Evolutionary conservation across 2,113 vertebrate genomes (phyloP).

Genomic region (Chitala chitala): DNA sequence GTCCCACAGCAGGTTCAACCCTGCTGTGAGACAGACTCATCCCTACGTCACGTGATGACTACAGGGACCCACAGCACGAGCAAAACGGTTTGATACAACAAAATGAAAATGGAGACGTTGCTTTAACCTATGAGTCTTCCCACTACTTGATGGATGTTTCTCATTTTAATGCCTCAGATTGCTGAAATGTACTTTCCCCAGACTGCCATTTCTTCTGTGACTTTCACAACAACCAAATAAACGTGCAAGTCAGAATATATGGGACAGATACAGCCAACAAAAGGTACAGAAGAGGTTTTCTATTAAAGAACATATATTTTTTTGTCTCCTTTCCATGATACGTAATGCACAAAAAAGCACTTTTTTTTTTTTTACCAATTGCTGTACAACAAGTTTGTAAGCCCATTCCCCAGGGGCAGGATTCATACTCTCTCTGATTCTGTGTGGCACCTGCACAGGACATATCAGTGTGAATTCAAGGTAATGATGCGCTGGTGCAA

Average conservation of each 20-base stretch:
- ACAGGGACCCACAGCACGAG: slow-evolving; percentile 14
- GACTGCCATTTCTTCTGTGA: slow-evolving; percentile 10
- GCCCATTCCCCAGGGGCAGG: background rate
- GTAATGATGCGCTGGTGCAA: background rate
- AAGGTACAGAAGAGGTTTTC: slow-evolving; percentile 4
- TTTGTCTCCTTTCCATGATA: background rate
- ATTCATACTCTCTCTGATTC: background rate
- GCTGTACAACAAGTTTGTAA: slow-evolving; percentile 12
- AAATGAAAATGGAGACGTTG: slow-evolving; percentile 24
- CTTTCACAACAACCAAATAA: slow-evolving; percentile 13
- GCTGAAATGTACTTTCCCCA: slow-evolving; percentile 15
- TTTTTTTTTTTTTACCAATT: slow-evolving; percentile 6
- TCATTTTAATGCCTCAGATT: slow-evolving; percentile 25
- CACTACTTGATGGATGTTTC: slow-evolving; percentile 26
- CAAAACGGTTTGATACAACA: slow-evolving; percentile 16
- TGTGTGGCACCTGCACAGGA: background rate
- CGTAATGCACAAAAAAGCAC: slow-evolving; percentile 15
- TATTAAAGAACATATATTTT: slow-evolving; percentile 6
- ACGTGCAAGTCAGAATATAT: background rate
- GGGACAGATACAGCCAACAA: slow-evolving; percentile 8
- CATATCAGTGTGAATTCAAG: background rate
- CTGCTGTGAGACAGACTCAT: background rate
- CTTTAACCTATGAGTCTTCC: slow-evolving; percentile 13
- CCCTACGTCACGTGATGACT: slow-evolving; percentile 15
- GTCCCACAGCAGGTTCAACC: background rate